Conservation (phyloP, 2,888 invertebrate genomes). For the Eulithis prunata region DNA sequence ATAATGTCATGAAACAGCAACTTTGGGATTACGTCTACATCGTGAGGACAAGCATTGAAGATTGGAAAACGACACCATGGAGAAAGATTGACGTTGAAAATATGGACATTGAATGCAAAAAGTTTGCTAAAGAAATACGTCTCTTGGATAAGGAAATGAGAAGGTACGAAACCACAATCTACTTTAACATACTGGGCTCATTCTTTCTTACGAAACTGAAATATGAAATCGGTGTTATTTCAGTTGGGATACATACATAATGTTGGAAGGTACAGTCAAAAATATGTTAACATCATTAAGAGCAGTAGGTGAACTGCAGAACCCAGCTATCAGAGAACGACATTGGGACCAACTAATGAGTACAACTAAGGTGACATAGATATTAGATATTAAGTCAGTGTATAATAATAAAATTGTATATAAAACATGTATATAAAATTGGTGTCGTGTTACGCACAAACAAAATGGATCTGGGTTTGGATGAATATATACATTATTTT, state of each 20-base stretch:
- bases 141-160: constrained; percentile 98
- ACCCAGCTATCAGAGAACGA: constrained; percentile 96
- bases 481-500: constrained; percentile 34
- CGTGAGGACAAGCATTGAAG: constrained; percentile 95
- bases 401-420: constrained; percentile 55
- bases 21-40: constrained; percentile 98
- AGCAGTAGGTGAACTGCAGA: constrained; percentile 97
- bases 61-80: constrained; percentile 99
- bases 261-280: constrained; percentile 95
- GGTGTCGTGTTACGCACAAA: constrained; percentile 42
- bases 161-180: constrained; percentile 55
- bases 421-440: constrained; percentile 51
- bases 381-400: constrained; percentile 43
- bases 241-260: constrained; percentile 95
- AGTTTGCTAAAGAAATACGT: constrained; percentile 97
- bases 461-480: constrained; percentile 42
- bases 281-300: constrained; percentile 97
- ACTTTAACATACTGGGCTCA: neutral
- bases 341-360: constrained; percentile 99
- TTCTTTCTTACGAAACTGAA: neutral
- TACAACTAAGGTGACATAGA: constrained; percentile 92
- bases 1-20: constrained; percentile 83
- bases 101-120: constrained; percentile 99
- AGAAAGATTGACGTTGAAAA: constrained; percentile 98
- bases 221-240: constrained; percentile 33